Evolutionary conservation across 2,888 invertebrate genomes (phyloP).

Genomic region (Cephus nigrinus): DNA sequence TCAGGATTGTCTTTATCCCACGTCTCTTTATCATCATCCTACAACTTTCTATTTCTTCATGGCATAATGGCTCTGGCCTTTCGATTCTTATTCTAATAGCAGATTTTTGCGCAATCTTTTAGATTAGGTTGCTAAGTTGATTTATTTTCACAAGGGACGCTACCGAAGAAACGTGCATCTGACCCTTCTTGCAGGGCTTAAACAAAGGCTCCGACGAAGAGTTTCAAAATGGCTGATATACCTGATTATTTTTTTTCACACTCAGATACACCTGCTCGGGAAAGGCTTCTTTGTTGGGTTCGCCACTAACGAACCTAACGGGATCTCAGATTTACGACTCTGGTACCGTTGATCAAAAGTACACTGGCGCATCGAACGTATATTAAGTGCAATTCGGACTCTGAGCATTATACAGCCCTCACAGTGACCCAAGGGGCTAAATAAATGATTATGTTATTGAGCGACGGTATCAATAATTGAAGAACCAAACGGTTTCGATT

Average conservation of each 20-base stretch:
- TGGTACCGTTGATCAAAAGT: slow-evolving; percentile 4
- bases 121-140: not conserved
- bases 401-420: not conserved
- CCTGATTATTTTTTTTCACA: not conserved
- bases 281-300: not conserved
- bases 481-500: not conserved
- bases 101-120: not conserved
- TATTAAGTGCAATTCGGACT: not conserved
- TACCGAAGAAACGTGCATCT: not conserved
- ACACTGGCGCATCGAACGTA: not conserved
- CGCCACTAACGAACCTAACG: slow-evolving; percentile 1
- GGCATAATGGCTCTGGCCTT: not conserved
- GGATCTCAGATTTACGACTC: slow-evolving; percentile 1
- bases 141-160: not conserved
- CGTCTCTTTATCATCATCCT: not conserved
- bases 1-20: not conserved
- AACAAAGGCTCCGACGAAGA: not conserved
- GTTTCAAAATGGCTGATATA: not conserved
- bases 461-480: not conserved
- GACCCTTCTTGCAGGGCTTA: not conserved
- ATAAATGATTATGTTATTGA: not conserved
- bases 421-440: not conserved
- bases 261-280: not conserved
- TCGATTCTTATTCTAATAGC: not conserved
- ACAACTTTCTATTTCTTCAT: not conserved